Evolutionary conservation across 2,797 vertebrate species (phyloP).

Genomic region (Muscicapa comitata): DNA sequence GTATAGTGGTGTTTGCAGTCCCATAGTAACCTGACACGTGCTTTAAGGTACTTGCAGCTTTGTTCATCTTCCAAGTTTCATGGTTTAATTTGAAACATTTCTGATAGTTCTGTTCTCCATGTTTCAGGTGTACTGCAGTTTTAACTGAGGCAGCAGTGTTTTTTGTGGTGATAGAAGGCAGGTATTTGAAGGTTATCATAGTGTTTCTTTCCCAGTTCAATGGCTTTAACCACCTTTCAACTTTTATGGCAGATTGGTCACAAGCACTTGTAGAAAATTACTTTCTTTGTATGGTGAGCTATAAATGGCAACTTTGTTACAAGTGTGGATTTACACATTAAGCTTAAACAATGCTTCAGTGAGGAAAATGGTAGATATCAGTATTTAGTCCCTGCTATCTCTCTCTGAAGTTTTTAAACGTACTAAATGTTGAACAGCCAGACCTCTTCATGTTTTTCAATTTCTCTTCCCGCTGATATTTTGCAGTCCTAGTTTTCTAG

Average conservation of each 20-base stretch:
- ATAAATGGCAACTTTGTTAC: neutral
- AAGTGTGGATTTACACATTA: conserved; percentile 25
- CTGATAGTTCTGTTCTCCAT: neutral
- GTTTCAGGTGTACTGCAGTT: neutral
- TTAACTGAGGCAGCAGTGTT: neutral
- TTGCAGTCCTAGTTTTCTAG: neutral
- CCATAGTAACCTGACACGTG: neutral
- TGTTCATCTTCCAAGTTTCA: neutral
- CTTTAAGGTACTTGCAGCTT: neutral
- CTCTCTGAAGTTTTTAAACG: neutral
- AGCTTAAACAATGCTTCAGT: neutral
- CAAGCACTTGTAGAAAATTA: conserved; percentile 28
- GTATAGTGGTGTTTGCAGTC: neutral
- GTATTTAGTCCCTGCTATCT: neutral
- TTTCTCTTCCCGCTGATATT: neutral
- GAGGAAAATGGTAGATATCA: neutral
- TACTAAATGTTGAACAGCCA: neutral
- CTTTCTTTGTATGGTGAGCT: neutral
- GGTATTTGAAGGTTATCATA: neutral
- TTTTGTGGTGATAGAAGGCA: neutral
- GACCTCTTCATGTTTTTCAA: neutral
- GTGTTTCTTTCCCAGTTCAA: neutral
- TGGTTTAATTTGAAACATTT: neutral
- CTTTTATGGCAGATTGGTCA: neutral
- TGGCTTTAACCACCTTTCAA: conserved; percentile 18